Conservation (phyloP, 1,140 invertebrate genomes). For the Magallana gigas region DNA sequence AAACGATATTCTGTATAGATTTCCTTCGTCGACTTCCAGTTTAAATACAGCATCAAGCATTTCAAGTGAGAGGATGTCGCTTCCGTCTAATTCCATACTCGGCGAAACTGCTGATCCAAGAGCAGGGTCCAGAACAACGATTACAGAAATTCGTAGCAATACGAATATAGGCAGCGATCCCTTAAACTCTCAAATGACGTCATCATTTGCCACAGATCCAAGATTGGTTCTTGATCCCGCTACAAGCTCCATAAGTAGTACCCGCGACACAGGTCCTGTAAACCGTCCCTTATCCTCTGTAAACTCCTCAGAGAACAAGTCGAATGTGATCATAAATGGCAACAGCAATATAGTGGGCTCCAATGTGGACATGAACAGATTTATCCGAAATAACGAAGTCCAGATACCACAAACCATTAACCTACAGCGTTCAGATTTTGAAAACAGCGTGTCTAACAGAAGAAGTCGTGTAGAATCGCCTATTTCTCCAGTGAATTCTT, state of each 20-base stretch:
- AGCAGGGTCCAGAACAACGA: not conserved
- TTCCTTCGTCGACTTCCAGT: not conserved
- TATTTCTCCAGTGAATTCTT: not conserved
- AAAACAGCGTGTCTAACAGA: not conserved
- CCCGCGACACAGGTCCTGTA: not conserved
- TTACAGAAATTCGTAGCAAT: conserved; percentile 5
- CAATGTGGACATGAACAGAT: not conserved
- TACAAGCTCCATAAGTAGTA: not conserved
- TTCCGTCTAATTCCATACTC: conserved; percentile 11
- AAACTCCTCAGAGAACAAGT: not conserved
- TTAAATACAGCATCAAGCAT: not conserved
- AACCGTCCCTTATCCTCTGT: not conserved
- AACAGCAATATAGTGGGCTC: conserved; percentile 23
- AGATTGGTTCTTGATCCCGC: not conserved
- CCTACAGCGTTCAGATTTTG: conserved; percentile 2
- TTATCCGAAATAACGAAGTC: not conserved
- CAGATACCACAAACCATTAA: not conserved
- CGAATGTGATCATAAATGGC: conserved; percentile 2
- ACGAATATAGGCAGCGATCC: not conserved
- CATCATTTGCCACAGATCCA: not conserved
- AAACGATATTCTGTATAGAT: conserved; percentile 8
- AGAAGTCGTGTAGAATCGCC: not conserved
- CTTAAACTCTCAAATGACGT: not conserved
- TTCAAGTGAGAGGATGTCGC: not conserved
- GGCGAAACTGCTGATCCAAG: not conserved